phyloP scores from a whole-genome alignment of 2,888 invertebrate species.

The Cantharis rufa region DNA sequence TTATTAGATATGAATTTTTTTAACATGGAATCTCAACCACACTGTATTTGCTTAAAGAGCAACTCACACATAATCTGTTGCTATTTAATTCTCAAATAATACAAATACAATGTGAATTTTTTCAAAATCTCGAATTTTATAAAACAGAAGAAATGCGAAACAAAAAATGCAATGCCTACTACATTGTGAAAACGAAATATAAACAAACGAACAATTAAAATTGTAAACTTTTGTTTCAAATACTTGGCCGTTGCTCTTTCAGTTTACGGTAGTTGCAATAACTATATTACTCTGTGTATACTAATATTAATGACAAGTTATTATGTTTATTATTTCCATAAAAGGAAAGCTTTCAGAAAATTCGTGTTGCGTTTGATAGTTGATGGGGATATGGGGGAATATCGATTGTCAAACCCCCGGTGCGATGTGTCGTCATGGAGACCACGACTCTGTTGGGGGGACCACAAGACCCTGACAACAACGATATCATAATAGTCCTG shows the following conservation, averaged over 20 bases:
- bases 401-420: constrained; percentile 71
- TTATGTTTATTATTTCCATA: background rate
- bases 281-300: background rate
- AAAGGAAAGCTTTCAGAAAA: constrained; percentile 12
- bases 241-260: background rate
- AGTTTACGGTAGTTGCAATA: background rate
- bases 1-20: no score
- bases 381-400: constrained; percentile 69
- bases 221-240: background rate
- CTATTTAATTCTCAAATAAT: no score
- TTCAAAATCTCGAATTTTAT: no score
- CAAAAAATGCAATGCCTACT: background rate
- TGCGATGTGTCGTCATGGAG: constrained; percentile 62
- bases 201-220: background rate
- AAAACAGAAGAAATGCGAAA: background rate
- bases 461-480: constrained; percentile 43
- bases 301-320: background rate
- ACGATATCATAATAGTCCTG: constrained; percentile 22
- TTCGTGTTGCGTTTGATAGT: constrained; percentile 59
- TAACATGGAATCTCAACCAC: no score
- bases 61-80: no score
- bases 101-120: no score
- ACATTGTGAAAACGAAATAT: background rate
- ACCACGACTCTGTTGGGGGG: constrained; percentile 56
- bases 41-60: no score